These are phyloP conservation scores for Dipodomys ordii DNA, from an alignment of 2,113 vertebrate species.

Conservation along the genomic window DNA sequence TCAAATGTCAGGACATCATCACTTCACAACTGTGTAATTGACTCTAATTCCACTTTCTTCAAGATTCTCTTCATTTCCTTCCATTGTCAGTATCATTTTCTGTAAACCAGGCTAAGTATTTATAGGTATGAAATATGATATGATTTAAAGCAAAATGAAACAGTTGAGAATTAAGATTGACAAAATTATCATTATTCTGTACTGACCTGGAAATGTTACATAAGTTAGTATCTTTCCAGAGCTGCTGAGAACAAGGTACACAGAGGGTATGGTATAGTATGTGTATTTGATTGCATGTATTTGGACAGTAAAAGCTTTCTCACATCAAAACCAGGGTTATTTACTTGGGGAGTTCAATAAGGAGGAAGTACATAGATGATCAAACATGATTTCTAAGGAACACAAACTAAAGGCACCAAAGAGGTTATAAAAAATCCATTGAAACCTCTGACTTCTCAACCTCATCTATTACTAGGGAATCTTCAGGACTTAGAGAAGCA, in stretches of 20 bases:
- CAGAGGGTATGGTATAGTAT: not conserved
- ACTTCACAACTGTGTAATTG: not conserved
- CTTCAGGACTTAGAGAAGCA: slow-evolving; percentile 22
- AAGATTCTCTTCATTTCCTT: not conserved
- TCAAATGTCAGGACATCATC: not conserved
- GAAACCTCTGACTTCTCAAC: slow-evolving; percentile 43
- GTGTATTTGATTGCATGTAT: not conserved
- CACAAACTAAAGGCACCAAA: slow-evolving; percentile 26
- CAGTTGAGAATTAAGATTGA: not conserved
- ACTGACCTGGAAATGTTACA: not conserved
- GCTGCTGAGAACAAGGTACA: not conserved
- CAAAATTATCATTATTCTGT: not conserved
- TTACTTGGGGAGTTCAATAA: slow-evolving; percentile 42
- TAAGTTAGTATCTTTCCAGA: not conserved
- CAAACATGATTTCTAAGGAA: slow-evolving; percentile 24
- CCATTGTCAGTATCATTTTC: not conserved
- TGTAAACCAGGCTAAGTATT: not conserved
- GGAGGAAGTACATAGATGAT: not conserved
- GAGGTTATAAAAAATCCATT: slow-evolving; percentile 15
- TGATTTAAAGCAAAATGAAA: slow-evolving; percentile 46
- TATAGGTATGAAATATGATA: slow-evolving; percentile 5
- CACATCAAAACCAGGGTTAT: not conserved
- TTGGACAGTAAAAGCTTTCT: slow-evolving; percentile 55
- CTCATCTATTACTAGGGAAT: not conserved
- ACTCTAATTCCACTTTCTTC: not conserved